Conservation (phyloP, 2,113 vertebrate species). For the Protomyctophum bolini region DNA sequence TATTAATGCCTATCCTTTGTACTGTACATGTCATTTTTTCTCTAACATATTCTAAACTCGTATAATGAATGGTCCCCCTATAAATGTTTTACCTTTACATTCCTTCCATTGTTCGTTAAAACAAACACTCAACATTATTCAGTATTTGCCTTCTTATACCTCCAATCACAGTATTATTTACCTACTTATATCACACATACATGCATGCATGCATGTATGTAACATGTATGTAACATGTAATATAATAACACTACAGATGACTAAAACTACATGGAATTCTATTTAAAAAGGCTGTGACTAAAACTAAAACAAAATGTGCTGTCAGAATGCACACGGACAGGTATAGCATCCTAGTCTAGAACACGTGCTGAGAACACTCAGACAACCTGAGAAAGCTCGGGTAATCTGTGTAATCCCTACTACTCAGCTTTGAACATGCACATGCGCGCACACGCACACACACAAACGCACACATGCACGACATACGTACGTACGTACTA, state of each 20-base stretch:
- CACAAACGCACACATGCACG: not conserved
- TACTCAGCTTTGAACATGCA: slow-evolving; percentile 37
- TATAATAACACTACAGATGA: not conserved
- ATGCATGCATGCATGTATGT: not conserved
- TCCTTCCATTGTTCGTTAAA: too few species aligned
- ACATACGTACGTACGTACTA: slow-evolving; percentile 18
- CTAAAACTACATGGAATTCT: not conserved
- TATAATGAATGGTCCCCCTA: too few species aligned
- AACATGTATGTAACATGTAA: too few species aligned
- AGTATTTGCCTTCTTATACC: too few species aligned
- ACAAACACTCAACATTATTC: too few species aligned
- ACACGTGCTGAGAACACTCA: slow-evolving; percentile 29
- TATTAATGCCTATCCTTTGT: too few species aligned
- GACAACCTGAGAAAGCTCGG: slow-evolving; percentile 43
- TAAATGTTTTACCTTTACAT: too few species aligned
- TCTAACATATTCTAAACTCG: too few species aligned
- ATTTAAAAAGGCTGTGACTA: not conserved
- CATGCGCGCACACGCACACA: not conserved
- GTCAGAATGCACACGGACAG: too few species aligned
- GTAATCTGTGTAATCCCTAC: slow-evolving; percentile 55
- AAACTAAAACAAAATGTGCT: not conserved
- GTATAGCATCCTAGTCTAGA: not conserved
- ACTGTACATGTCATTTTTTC: too few species aligned
- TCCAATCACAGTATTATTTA: not conserved
- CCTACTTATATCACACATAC: not conserved